These are phyloP conservation scores for Triplophysa bombifrons DNA, from an alignment of 2,797 vertebrate species.

Conservation along the genomic window DNA sequence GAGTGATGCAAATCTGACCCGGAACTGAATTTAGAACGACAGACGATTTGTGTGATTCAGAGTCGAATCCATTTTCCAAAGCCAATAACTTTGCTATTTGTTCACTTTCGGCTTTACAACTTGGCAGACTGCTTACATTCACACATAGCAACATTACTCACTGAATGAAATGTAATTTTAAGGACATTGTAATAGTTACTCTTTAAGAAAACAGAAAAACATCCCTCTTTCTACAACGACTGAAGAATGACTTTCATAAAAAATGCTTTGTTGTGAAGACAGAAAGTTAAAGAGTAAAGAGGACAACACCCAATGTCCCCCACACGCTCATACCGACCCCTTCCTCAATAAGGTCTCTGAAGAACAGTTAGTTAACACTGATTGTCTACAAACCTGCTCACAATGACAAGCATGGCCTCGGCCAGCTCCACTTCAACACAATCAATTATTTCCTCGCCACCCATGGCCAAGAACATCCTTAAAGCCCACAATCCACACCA, in stretches of 20 bases:
- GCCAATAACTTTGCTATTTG: too few species aligned
- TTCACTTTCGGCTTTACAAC: too few species aligned
- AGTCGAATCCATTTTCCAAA: too few species aligned
- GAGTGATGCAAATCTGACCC: too few species aligned
- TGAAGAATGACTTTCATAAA: slow-evolving; percentile 31
- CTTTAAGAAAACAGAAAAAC: slow-evolving; percentile 8
- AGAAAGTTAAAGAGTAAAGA: slow-evolving; percentile 28
- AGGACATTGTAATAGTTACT: too few species aligned
- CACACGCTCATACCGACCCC: slow-evolving; percentile 13
- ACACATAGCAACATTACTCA: too few species aligned
- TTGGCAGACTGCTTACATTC: too few species aligned
- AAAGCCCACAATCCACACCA: slow-evolving; percentile 52
- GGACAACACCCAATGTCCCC: slow-evolving; percentile 37
- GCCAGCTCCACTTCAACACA: slow-evolving; percentile 39
- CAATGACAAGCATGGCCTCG: slow-evolving; percentile 28
- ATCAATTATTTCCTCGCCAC: slow-evolving; percentile 56
- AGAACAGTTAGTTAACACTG: slow-evolving; percentile 54
- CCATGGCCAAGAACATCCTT: slow-evolving; percentile 57
- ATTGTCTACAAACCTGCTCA: slow-evolving; percentile 54
- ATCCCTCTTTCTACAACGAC: slow-evolving; percentile 20
- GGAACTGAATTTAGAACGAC: too few species aligned
- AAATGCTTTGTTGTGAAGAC: slow-evolving; percentile 35
- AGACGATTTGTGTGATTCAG: too few species aligned
- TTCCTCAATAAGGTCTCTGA: slow-evolving; percentile 55
- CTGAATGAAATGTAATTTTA: too few species aligned